Evolutionary conservation across 1,140 invertebrate genomes (phyloP), one percentile per base, ranked within the genome.

Genomic region (Triops longicaudatus): DNA sequence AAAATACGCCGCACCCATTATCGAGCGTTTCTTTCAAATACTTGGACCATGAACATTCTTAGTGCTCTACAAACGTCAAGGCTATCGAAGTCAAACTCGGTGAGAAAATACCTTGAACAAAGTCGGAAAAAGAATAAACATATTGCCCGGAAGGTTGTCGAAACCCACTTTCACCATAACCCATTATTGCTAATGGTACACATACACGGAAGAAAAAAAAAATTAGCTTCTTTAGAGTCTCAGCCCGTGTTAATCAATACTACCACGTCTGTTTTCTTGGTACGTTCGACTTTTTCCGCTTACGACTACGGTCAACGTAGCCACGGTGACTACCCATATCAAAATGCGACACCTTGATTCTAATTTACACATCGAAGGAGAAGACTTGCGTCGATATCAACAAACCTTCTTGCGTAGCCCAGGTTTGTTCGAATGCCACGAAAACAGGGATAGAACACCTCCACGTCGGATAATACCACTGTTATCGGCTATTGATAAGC

Each of bases 271-370:
- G 50, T 63, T 63, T 63, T 63, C 50, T 6, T 22, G 50, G 50
- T 22, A 14, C 22, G 50, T 63, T 63, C 22, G 4, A 14, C 6
- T 63, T 17, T 63, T 63, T 9, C 22, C 50, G 50, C 50, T 22
- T 63, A 7, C n/a, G 50, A 63, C 17, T 22, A 22, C 10, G 22
- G 50, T 63, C 50, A 63, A 3, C 50, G 50, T 63, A 63, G 50
- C 50, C 14, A 63, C 17, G 50, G 50, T 63, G 50, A 63, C 50
- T 63, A 63, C 50, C 50, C 50, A 63, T 63, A 63, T 22, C 50
- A 9, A 63, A 6, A 22, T 22, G 50, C 22, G 7, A 63, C 9
- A 63, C n/a, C 50, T 22, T 14, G 17, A 17, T 5, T 63, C 22
- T 22, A 22, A 63, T 63, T 63, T 63, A n/a, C 3, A n/a, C 50